Evolutionary conservation across 1,140 invertebrate genomes (phyloP), one percentile per base, ranked within the genome.

Genomic region (Wiebesia pumilae): DNA sequence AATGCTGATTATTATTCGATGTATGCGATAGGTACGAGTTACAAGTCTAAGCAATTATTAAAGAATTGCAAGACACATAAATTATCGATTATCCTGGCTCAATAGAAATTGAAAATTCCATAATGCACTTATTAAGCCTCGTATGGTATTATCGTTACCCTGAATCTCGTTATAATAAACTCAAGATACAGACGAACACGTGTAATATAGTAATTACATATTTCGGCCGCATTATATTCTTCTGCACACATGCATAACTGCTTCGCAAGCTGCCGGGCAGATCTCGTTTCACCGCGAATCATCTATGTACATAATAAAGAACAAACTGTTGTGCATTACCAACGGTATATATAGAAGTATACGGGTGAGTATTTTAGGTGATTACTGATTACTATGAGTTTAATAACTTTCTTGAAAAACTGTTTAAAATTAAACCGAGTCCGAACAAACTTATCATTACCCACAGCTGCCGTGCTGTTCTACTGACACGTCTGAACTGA

Each of bases 121-220:
- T n/a, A 12, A 33, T 83, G 73, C 47, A 77, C 40, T 75, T 65
- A 38, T 78, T 78, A 62, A 30, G 24, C 16, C 19, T 83, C 12
- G 51, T 33, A 38, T 47, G 65, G n/a, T 33, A 67, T 81, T 35
- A 67, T 62, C 9, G 69, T 81, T 81, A 79, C 40, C 40, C 43
- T 0, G 71, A 3, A 30, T 65, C 40, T 77, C 54, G 47, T 83
- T 83, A 43, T 65, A 83, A 77, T 35, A 83, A 54, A 77, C 35
- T 77, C 21, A 83, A 83, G 71, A 33, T 77, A 73, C 27, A 7
- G 43, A 33, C 21, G 30, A 75, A 54, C 51, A n/a, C 35, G 35
- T 30, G 54, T 43, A 83, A 58, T 77, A 83, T 62, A 62, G 71
- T 83, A 83, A 83, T 83, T 83, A 65, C 54, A 65, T 33, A 77